These are phyloP conservation scores for Xerus rutilus DNA, from an alignment of 2,797 vertebrate genomes.

Conservation along the genomic window DNA sequence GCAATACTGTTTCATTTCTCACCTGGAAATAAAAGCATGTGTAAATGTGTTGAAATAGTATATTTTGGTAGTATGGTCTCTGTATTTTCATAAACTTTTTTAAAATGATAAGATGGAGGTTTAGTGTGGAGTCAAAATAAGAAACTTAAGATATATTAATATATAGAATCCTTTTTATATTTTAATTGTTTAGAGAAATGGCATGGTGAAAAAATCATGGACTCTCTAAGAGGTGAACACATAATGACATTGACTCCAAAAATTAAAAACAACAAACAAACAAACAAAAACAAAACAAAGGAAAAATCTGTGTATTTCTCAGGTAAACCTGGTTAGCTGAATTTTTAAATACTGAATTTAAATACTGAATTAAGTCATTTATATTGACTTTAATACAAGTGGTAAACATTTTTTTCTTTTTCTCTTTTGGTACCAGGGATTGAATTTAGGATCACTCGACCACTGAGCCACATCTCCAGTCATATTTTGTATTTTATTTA, in stretches of 20 bases:
- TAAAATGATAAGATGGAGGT: background rate
- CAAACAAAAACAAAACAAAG: background rate
- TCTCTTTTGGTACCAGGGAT: too few species aligned
- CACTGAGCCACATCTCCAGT: too few species aligned
- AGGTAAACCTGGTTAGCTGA: conserved; percentile 40
- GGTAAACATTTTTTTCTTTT: background rate
- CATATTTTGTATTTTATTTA: too few species aligned
- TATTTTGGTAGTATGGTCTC: conserved; percentile 19
- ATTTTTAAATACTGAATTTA: conserved; percentile 58
- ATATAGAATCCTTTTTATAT: background rate
- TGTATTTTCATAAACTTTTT: conserved; percentile 65
- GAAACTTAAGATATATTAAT: conserved; percentile 24
- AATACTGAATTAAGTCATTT: background rate
- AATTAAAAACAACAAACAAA: background rate
- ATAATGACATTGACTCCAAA: background rate
- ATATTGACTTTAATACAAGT: background rate
- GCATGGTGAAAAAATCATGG: conserved; percentile 34
- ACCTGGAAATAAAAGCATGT: conserved; percentile 60
- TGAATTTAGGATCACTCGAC: too few species aligned
- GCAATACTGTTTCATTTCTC: conserved; percentile 62
- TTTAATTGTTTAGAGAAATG: conserved; percentile 33
- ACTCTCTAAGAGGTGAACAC: background rate
- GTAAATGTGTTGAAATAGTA: conserved; percentile 39
- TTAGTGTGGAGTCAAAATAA: conserved; percentile 53
- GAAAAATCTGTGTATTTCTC: background rate